These are phyloP conservation scores for Strix occidentalis DNA, from an alignment of 2,797 vertebrate genomes.

Conservation along the genomic window DNA sequence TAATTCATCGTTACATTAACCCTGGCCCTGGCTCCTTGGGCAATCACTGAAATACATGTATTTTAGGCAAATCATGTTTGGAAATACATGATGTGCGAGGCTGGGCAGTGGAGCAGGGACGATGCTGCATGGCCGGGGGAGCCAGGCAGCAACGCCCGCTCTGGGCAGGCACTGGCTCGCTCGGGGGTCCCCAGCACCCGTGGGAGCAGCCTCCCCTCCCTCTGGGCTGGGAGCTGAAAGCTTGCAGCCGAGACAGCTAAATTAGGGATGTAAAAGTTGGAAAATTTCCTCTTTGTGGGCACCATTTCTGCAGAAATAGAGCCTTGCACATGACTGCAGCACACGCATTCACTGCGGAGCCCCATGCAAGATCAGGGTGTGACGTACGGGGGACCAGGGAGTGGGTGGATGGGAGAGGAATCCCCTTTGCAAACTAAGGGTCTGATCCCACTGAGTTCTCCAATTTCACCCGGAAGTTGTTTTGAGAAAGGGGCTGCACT, in stretches of 20 bases:
- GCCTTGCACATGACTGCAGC: rapidly evolving
- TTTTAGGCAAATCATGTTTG: background rate
- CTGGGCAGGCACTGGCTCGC: too few relatives aligned
- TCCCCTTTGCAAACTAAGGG: background rate
- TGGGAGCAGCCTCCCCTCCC: background rate
- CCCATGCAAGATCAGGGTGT: background rate
- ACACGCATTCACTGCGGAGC: background rate
- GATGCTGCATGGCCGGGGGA: rapidly evolving
- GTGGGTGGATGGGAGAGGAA: rapidly evolving
- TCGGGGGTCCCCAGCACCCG: background rate
- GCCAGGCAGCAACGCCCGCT: background rate
- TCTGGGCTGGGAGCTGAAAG: background rate
- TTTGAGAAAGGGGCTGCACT: background rate
- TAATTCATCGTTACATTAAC: background rate
- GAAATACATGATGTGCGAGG: rapidly evolving
- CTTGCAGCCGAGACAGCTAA: background rate
- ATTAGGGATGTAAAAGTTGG: background rate
- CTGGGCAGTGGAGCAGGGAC: background rate
- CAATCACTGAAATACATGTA: background rate
- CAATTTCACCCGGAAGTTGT: background rate
- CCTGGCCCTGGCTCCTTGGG: background rate
- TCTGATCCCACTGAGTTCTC: background rate
- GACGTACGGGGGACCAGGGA: rapidly evolving
- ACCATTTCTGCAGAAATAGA: background rate
- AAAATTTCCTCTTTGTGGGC: background rate